Evolutionary conservation across 1,140 invertebrate genomes (phyloP).

Genomic region (Phthorimaea operculella): DNA sequence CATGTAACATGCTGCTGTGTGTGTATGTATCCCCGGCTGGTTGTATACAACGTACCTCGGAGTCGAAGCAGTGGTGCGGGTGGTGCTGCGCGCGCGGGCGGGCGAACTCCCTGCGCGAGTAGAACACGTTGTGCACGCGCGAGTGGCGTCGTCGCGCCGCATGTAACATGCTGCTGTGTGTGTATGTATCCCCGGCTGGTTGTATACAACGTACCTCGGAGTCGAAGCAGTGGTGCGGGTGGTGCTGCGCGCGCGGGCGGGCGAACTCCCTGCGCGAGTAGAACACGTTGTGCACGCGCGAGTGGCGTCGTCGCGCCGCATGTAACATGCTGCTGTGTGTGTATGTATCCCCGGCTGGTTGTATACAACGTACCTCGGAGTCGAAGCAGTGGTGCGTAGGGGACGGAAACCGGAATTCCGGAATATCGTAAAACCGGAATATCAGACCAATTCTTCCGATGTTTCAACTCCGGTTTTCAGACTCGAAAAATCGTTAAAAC

Average conservation of each 20-base stretch:
- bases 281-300: slow-evolving; percentile 85
- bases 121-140: slow-evolving; percentile 89
- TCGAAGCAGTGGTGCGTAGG: slow-evolving; percentile 89
- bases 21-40: no score
- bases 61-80: slow-evolving; percentile 88
- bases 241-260: slow-evolving; percentile 88
- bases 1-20: no score
- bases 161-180: no score
- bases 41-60: slow-evolving; percentile 72
- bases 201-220: slow-evolving; percentile 55
- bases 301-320: slow-evolving; percentile 71
- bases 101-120: slow-evolving; percentile 96
- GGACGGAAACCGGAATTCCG: no score
- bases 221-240: slow-evolving; percentile 88
- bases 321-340: no score
- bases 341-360: no score
- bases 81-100: slow-evolving; percentile 89
- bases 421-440: no score
- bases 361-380: slow-evolving; percentile 78
- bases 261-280: slow-evolving; percentile 98
- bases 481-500: no score
- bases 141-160: slow-evolving; percentile 70
- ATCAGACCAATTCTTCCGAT: no score
- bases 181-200: no score
- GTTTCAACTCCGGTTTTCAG: no score